Percentiles rank a stretch among this genome's conserved stretches.
Evolutionary conservation across 2,113 vertebrate species (phyloP).

Genomic region (Sander lucioperca): DNA sequence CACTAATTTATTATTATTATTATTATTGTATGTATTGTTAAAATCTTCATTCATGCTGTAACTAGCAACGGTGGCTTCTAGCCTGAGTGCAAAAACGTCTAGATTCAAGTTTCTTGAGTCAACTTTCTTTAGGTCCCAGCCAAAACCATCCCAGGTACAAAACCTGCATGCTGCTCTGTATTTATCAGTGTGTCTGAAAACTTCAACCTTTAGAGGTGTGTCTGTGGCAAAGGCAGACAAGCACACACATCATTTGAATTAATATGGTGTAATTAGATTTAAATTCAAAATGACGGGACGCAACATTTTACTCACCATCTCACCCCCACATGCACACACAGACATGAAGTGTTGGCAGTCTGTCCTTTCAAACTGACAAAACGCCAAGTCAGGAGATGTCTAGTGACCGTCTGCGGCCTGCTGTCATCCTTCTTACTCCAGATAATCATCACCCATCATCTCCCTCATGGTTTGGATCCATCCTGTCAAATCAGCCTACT

Average conservation of each 20-base stretch:
- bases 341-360: slow-evolving; percentile 13
- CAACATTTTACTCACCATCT: slow-evolving; percentile 11
- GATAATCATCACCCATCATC: slow-evolving; percentile 58
- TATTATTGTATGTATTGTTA: too few relatives aligned
- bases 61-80: slow-evolving; percentile 2
- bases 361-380: slow-evolving; percentile 46
- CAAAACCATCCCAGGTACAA: slow-evolving; percentile 21
- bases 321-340: slow-evolving; percentile 16
- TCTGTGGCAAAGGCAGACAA: neutral
- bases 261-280: slow-evolving; percentile 30
- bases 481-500: slow-evolving; percentile 45
- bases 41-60: neutral
- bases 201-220: slow-evolving; percentile 18
- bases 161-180: neutral
- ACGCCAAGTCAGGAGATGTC: slow-evolving; percentile 33
- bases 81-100: neutral
- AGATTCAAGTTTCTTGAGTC: slow-evolving; percentile 5
- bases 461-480: slow-evolving; percentile 34
- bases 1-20: too few relatives aligned
- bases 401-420: slow-evolving; percentile 47
- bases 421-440: slow-evolving; percentile 52
- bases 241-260: slow-evolving; percentile 15
- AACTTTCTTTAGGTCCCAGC: slow-evolving; percentile 15
- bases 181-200: slow-evolving; percentile 28
- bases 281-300: slow-evolving; percentile 22